These are phyloP conservation scores for Myotis pilosus DNA, from an alignment of 2,797 vertebrate genomes.

Conservation along the genomic window DNA sequence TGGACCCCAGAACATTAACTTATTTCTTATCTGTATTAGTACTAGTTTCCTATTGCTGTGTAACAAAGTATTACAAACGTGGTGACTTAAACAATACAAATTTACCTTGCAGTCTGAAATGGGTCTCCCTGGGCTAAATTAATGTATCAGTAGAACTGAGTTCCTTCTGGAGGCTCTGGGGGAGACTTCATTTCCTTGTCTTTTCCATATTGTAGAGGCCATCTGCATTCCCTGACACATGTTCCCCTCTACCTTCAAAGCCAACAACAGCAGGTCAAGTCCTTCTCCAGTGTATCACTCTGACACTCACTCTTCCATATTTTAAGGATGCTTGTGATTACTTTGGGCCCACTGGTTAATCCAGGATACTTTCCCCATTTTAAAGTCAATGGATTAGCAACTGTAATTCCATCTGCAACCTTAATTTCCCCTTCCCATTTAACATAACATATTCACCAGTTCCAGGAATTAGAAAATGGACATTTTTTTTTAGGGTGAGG, in stretches of 20 bases:
- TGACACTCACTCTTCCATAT: neutral
- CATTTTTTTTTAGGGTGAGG: no score
- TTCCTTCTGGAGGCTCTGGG: neutral
- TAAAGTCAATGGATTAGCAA: neutral
- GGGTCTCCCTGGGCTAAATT: neutral
- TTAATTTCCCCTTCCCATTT: neutral
- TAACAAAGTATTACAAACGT: neutral
- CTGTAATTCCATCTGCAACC: neutral
- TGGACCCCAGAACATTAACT: neutral
- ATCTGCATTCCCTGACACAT: neutral
- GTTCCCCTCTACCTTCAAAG: neutral
- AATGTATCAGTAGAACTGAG: neutral
- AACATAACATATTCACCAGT: neutral
- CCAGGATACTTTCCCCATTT: neutral
- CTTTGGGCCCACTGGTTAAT: neutral
- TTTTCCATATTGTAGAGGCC: neutral
- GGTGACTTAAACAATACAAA: neutral
- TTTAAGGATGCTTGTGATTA: neutral
- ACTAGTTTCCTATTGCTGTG: neutral
- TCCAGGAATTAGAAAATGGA: neutral
- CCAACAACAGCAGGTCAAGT: neutral
- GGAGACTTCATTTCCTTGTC: neutral
- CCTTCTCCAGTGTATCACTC: neutral
- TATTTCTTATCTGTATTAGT: neutral
- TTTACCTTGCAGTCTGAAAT: neutral